Base-by-base conservation (phyloP, 2,888 invertebrate genomes). In the Plutella xylostella region DNA sequence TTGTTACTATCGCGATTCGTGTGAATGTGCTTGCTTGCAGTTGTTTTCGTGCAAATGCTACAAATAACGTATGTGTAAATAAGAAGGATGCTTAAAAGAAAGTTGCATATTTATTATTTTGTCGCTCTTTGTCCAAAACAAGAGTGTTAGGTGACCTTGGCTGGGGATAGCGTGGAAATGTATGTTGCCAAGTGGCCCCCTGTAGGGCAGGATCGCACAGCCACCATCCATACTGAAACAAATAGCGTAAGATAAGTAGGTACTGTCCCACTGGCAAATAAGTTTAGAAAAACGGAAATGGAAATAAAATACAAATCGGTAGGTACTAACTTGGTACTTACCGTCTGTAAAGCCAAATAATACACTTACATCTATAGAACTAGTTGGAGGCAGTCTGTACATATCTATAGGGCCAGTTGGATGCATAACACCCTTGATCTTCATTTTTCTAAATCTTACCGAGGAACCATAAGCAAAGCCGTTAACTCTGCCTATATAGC, bases 391-490 rank as follows among this genome's bases (percentile, higher is more conserved):
- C 40, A 72, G 53, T 54, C 73, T 69, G 50, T 83, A 86, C 65
- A 86, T 85, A 52, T 86, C 85, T 35, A 65, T 63, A 4, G 87
- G 87, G 1, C 77, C 82, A 37, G 79, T 67, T n/a, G 86, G 85
- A 57, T 86, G 85, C n/a, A 82, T 63, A 7, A 85, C 68, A 18
- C 83, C 82, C 57, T 85, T 87, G 25, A 68, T 67, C 52, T 84
- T 80, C 84, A 85, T 85, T 60, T 68, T 78, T 3, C 50, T 60
- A 51, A 85, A 71, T 55, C 85, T 70, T 51, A 75, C 68, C 39
- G 60, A 61, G 1, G 86, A 86, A 41, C 80, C 83, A 52, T 86
- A 87, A 1, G 86, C 72, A 52, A 85, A 86, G 20, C 87, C 87
- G 63, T 87, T 82, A 1, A 83, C 83, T 58, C 72, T 68, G 17